Percentiles rank a stretch among this genome's conserved stretches.
These are phyloP conservation scores for Diprion similis DNA, from an alignment of 1,140 invertebrate genomes.

Conservation along the genomic window DNA sequence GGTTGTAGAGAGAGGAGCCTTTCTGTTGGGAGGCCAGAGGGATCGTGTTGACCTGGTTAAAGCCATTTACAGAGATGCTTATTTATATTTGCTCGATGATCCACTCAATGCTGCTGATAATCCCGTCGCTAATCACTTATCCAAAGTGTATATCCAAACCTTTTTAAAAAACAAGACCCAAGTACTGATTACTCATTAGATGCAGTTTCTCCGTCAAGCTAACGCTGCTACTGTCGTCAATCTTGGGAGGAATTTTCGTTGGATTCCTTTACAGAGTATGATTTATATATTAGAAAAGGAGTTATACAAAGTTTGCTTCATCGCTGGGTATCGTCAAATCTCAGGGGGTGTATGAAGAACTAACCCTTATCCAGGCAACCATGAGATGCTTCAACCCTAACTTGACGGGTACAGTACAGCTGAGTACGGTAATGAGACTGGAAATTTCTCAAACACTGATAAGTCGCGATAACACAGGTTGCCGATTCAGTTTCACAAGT, in stretches of 20 bases:
- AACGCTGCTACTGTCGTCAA: constrained; percentile 81
- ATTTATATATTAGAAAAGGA: constrained; percentile 15
- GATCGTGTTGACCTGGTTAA: constrained; percentile 85
- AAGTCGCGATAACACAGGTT: constrained; percentile 82
- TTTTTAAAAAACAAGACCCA: constrained; percentile 69
- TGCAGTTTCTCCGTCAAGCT: constrained; percentile 79
- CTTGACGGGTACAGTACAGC: constrained; percentile 67
- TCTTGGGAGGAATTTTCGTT: constrained; percentile 64
- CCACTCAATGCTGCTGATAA: constrained; percentile 78
- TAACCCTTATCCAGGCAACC: constrained; percentile 74
- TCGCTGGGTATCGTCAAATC: constrained; percentile 64
- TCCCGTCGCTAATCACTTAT: constrained; percentile 72
- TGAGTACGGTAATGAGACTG: too few species aligned
- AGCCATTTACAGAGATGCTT: constrained; percentile 74
- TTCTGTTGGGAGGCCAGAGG: constrained; percentile 86
- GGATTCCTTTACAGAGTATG: background rate
- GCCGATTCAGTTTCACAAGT: constrained; percentile 78
- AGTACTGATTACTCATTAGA: constrained; percentile 84
- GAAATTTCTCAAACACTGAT: constrained; percentile 84
- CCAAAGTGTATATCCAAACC: constrained; percentile 68
- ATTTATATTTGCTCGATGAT: constrained; percentile 83
- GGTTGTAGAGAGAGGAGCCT: constrained; percentile 83
- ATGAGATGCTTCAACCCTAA: too few species aligned
- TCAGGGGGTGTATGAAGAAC: constrained; percentile 65
- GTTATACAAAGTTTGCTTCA: constrained; percentile 21